Evolutionary conservation across 2,888 invertebrate species (phyloP).

Genomic region (Xestia rhomboidea): DNA sequence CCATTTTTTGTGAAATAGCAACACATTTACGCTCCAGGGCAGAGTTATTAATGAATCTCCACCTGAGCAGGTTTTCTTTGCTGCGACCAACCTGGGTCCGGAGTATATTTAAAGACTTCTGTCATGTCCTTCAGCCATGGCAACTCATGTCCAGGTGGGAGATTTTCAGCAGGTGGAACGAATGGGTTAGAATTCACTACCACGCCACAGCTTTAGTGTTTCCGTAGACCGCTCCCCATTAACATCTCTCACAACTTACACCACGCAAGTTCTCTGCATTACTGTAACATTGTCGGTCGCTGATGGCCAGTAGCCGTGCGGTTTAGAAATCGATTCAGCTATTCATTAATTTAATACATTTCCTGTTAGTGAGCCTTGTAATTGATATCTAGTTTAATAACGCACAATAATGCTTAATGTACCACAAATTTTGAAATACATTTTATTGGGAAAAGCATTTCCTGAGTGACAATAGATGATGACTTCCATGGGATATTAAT

Average conservation of each 20-base stretch:
- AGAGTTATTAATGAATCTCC: too few species aligned
- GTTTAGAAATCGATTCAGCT: constrained; percentile 84
- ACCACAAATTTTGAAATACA: constrained; percentile 51
- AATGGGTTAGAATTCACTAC: too few species aligned
- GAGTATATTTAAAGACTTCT: too few species aligned
- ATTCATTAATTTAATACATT: constrained; percentile 81
- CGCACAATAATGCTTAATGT: constrained; percentile 58
- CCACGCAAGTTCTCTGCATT: constrained; percentile 73
- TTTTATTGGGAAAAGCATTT: constrained; percentile 41
- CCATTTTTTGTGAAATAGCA: too few species aligned
- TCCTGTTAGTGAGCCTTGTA: constrained; percentile 79
- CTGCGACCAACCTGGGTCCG: too few species aligned
- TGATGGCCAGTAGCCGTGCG: constrained; percentile 82
- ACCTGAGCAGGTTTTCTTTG: too few species aligned
- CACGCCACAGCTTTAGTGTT: too few species aligned
- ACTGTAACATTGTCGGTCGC: constrained; percentile 77
- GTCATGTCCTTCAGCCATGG: too few species aligned
- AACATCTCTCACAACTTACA: constrained; percentile 55
- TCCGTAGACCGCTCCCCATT: too few species aligned
- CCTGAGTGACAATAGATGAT: constrained; percentile 23
- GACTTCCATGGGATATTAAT: background rate
- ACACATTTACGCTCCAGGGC: too few species aligned
- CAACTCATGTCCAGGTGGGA: too few species aligned
- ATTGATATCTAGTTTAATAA: constrained; percentile 76
- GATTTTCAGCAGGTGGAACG: too few species aligned